Percentiles rank a stretch among this genome's conserved stretches.
Conservation (phyloP, 2,797 vertebrate species). For the Lagocephalus sceleratus region DNA sequence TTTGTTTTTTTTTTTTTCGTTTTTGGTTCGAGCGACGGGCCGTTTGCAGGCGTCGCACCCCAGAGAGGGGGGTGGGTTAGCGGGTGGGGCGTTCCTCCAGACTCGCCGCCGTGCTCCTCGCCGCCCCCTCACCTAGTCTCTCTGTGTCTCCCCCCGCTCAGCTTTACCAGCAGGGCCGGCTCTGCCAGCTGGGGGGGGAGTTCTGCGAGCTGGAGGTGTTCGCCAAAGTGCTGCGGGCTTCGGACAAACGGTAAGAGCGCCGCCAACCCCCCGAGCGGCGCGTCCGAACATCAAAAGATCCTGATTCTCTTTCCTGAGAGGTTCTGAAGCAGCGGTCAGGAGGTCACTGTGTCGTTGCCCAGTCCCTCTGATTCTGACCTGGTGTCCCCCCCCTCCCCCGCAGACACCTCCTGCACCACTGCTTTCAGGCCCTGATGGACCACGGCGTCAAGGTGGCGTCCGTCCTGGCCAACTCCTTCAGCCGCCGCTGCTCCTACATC, state of each 20-base stretch:
- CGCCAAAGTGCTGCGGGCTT: slow-evolving; percentile 95
- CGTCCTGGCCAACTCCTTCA: slow-evolving; percentile 96
- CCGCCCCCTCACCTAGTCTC: background rate
- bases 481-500: slow-evolving; percentile 96
- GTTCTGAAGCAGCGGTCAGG: too few relatives aligned
- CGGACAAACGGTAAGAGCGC: slow-evolving; percentile 97
- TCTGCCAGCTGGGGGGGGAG: slow-evolving; percentile 98
- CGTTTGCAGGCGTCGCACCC: too few relatives aligned
- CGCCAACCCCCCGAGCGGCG: too few relatives aligned
- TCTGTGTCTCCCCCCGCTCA: slow-evolving; percentile 62
- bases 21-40: too few relatives aligned
- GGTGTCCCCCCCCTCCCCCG: slow-evolving; percentile 1
- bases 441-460: slow-evolving; percentile 98
- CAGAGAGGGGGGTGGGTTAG: background rate
- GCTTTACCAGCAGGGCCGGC: slow-evolving; percentile 98
- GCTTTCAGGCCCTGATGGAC: slow-evolving; percentile 98
- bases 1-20: slow-evolving; percentile 22
- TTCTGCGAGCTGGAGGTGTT: slow-evolving; percentile 99
- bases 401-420: slow-evolving; percentile 98
- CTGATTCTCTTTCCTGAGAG: background rate
- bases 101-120: background rate
- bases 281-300: too few relatives aligned
- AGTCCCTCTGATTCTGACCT: too few relatives aligned
- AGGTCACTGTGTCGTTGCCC: too few relatives aligned
- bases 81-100: background rate